Evolutionary conservation across 2,888 invertebrate genomes (phyloP).

Genomic region (Cephus nigrinus): DNA sequence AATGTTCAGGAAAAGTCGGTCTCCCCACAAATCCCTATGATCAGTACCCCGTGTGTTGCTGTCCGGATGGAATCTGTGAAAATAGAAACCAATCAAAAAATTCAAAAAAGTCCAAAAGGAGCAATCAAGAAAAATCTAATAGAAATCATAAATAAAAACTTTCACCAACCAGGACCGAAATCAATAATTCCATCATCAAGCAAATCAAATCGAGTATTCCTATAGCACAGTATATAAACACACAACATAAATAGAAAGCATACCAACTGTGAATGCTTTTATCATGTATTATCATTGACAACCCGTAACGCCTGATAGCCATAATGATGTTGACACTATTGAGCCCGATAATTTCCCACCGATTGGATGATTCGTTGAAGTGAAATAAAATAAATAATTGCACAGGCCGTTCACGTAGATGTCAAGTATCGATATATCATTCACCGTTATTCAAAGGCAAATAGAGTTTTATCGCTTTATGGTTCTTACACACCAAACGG

Average conservation of each 20-base stretch:
- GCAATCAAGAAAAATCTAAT: neutral
- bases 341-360: neutral
- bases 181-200: neutral
- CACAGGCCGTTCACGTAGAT: slow-evolving; percentile 35
- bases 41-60: neutral
- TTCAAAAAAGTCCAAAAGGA: slow-evolving; percentile 2
- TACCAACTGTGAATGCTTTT: neutral
- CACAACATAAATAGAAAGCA: neutral
- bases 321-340: neutral
- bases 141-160: neutral
- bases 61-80: slow-evolving; percentile 4
- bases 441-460: slow-evolving; percentile 38
- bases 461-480: slow-evolving; percentile 53
- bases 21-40: neutral
- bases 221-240: neutral
- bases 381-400: slow-evolving; percentile 8
- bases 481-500: slow-evolving; percentile 27
- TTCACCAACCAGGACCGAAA: neutral
- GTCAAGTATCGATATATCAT: slow-evolving; percentile 48
- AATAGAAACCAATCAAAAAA: neutral
- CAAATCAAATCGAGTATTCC: neutral
- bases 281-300: neutral
- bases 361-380: neutral
- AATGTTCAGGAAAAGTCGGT: slow-evolving; percentile 1
- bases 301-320: neutral